These are phyloP conservation scores for Proisotoma minuta DNA, from an alignment of 2,888 invertebrate species.

Conservation along the genomic window DNA sequence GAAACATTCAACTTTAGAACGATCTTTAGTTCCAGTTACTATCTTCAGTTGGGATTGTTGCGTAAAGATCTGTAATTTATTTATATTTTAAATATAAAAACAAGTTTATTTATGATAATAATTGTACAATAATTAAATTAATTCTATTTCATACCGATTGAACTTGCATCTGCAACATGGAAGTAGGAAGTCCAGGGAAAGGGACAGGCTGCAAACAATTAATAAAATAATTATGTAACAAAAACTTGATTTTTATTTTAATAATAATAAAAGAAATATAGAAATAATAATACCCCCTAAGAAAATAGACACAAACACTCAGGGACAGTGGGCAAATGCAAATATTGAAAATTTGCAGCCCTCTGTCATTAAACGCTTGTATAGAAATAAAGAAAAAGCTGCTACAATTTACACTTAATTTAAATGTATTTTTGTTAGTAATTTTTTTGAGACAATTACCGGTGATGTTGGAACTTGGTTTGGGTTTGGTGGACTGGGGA, in stretches of 20 bases:
- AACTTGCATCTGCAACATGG: conserved; percentile 45
- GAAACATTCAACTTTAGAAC: conserved; percentile 24
- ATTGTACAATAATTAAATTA: background rate
- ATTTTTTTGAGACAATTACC: conserved; percentile 50
- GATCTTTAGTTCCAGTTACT: conserved; percentile 36
- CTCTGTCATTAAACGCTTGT: background rate
- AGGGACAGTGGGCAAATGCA: no score
- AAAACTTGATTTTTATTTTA: no score
- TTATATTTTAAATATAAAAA: no score
- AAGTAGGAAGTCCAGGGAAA: conserved; percentile 16
- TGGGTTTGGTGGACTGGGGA: background rate
- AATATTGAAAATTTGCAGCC: background rate
- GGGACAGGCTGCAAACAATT: background rate
- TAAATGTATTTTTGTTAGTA: conserved; percentile 35
- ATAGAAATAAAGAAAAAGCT: background rate
- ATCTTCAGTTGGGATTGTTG: conserved; percentile 41
- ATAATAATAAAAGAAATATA: no score
- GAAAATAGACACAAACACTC: background rate
- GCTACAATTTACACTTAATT: conserved; percentile 34
- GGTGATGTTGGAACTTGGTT: conserved; percentile 44
- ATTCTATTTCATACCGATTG: conserved; percentile 38
- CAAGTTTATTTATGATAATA: no score
- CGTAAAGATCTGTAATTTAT: conserved; percentile 39
- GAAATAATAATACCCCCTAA: no score
- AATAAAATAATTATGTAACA: background rate